phyloP scores from a whole-genome alignment of 1,140 invertebrate species.

The Nymphalis io region DNA sequence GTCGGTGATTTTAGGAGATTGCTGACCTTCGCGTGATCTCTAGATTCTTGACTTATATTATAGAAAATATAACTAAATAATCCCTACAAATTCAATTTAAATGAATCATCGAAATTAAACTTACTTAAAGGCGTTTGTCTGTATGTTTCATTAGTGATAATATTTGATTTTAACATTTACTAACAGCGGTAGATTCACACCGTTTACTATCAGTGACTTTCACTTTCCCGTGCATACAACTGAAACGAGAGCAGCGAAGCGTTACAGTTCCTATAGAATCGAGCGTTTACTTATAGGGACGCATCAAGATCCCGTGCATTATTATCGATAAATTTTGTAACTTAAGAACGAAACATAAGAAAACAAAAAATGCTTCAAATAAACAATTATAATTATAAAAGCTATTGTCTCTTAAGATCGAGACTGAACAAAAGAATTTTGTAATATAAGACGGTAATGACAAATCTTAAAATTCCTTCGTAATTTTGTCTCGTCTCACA shows the following conservation, averaged over 20 bases:
- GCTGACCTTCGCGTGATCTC: background rate
- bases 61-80: background rate
- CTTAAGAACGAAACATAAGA: background rate
- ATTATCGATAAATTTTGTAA: conserved; percentile 13
- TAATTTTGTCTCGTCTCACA: conserved; percentile 28
- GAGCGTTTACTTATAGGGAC: conserved; percentile 28
- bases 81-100: too few relatives aligned
- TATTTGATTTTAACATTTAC: conserved; percentile 21
- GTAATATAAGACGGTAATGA: conserved; percentile 18
- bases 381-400: background rate
- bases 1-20: background rate
- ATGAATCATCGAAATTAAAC: too few relatives aligned
- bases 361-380: background rate
- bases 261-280: conserved; percentile 33
- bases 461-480: conserved; percentile 27
- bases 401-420: background rate
- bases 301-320: background rate
- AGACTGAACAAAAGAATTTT: conserved; percentile 23
- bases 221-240: conserved; percentile 44
- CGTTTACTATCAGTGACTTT: conserved; percentile 45
- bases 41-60: background rate
- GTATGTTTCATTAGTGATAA: conserved; percentile 15
- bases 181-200: conserved; percentile 37
- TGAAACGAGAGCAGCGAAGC: conserved; percentile 41
- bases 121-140: too few relatives aligned